Conservation (phyloP, 2,888 invertebrate species). For the Sturmia bella region DNA sequence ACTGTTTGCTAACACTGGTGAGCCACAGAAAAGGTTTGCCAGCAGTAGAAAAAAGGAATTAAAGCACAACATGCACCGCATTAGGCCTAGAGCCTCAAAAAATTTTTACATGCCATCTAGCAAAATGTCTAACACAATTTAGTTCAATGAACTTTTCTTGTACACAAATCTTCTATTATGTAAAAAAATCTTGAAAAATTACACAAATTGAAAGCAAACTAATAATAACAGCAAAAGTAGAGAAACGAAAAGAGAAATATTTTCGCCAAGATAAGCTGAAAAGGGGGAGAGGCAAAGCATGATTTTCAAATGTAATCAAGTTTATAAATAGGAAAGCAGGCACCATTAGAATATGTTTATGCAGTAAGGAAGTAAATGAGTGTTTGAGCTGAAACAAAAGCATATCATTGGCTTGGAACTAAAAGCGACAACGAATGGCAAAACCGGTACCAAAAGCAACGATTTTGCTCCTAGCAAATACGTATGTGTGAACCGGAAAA, state of each 20-base stretch:
- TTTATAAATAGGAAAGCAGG: slow-evolving; percentile 46
- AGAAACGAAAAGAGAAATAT: slow-evolving; percentile 30
- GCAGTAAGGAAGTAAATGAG: slow-evolving; percentile 63
- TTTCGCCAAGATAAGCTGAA: slow-evolving; percentile 45
- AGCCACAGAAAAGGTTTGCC: slow-evolving; percentile 45
- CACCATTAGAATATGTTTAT: slow-evolving; percentile 65
- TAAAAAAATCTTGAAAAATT: slow-evolving; percentile 35
- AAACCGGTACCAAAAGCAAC: slow-evolving; percentile 18
- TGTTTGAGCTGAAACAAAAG: slow-evolving; percentile 43
- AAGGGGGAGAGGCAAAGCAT: slow-evolving; percentile 64
- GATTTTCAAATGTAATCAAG: slow-evolving; percentile 49
- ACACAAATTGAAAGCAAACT: slow-evolving; percentile 47
- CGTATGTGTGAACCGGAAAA: not conserved
- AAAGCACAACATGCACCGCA: slow-evolving; percentile 19
- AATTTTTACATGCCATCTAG: not conserved
- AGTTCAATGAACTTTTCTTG: slow-evolving; percentile 62
- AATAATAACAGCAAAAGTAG: slow-evolving; percentile 9
- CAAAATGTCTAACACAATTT: not conserved
- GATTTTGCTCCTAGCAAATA: not conserved
- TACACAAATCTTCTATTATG: slow-evolving; percentile 65
- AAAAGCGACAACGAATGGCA: slow-evolving; percentile 5
- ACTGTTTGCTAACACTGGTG: slow-evolving; percentile 23
- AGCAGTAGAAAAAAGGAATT: not conserved
- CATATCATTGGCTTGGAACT: slow-evolving; percentile 37
- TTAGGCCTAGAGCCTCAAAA: slow-evolving; percentile 62